These are phyloP conservation scores for Taeniopygia guttata DNA, from an alignment of 2,797 vertebrate genomes.

Conservation along the genomic window DNA sequence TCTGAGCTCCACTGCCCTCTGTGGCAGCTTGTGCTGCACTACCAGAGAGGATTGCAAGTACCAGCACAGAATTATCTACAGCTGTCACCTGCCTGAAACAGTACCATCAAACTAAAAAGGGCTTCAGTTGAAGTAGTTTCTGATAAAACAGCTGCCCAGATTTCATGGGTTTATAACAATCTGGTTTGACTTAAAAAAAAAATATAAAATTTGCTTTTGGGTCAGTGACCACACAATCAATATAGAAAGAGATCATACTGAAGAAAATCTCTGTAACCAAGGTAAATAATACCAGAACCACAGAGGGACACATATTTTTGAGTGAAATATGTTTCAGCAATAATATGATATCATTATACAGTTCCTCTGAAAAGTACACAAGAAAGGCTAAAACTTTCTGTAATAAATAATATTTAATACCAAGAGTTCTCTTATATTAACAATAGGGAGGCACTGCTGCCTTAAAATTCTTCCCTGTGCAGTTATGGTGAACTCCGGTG, in stretches of 20 bases:
- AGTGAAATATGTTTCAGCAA: neutral
- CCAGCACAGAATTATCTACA: neutral
- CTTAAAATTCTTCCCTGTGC: neutral
- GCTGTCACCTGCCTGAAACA: neutral
- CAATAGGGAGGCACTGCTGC: neutral
- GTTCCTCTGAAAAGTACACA: neutral
- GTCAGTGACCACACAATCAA: neutral
- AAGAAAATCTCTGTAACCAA: neutral
- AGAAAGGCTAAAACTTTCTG: neutral
- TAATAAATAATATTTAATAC: neutral
- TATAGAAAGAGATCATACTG: neutral
- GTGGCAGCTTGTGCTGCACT: neutral
- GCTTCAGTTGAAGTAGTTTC: neutral
- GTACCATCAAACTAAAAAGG: neutral
- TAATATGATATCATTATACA: neutral
- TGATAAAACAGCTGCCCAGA: neutral
- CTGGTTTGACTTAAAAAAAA: neutral
- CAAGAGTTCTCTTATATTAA: neutral
- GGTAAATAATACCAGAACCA: neutral
- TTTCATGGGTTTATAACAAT: neutral
- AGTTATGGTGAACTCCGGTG: neutral
- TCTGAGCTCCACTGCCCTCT: neutral
- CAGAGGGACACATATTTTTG: neutral
- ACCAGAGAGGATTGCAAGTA: neutral
- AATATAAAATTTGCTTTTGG: neutral